Evolutionary conservation across 1,140 invertebrate genomes (phyloP).

Genomic region (Tetramorium simillimum): DNA sequence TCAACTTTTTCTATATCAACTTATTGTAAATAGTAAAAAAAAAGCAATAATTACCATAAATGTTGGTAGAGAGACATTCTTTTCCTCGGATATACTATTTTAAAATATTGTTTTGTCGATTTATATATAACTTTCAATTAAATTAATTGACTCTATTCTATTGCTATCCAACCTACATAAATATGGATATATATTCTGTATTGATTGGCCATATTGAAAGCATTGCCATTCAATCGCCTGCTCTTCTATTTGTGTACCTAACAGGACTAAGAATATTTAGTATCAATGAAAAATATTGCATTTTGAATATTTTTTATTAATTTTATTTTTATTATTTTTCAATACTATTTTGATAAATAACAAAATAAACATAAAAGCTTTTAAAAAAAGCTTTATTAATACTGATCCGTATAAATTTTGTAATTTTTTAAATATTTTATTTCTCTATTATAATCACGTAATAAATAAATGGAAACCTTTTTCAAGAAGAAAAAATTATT

Average conservation of each 20-base stretch:
- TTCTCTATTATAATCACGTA: background rate
- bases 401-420: background rate
- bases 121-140: constrained; percentile 36
- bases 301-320: background rate
- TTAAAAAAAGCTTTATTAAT: constrained; percentile 13
- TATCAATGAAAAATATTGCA: constrained; percentile 6
- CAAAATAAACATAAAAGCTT: no score
- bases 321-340: constrained; percentile 4
- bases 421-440: background rate
- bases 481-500: background rate
- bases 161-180: constrained; percentile 33
- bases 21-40: background rate
- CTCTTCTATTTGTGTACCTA: constrained; percentile 2
- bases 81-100: constrained; percentile 2
- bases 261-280: constrained; percentile 12
- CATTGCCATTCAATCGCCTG: constrained; percentile 8
- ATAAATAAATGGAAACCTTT: background rate
- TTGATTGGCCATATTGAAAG: constrained; percentile 45
- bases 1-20: background rate
- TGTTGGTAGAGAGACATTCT: background rate
- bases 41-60: background rate
- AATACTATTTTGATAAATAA: constrained; percentile 8
- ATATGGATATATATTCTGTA: constrained; percentile 30
- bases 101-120: constrained; percentile 27
- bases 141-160: constrained; percentile 38